These are phyloP conservation scores for Operophtera brumata DNA, from an alignment of 2,888 invertebrate genomes.

Conservation along the genomic window DNA sequence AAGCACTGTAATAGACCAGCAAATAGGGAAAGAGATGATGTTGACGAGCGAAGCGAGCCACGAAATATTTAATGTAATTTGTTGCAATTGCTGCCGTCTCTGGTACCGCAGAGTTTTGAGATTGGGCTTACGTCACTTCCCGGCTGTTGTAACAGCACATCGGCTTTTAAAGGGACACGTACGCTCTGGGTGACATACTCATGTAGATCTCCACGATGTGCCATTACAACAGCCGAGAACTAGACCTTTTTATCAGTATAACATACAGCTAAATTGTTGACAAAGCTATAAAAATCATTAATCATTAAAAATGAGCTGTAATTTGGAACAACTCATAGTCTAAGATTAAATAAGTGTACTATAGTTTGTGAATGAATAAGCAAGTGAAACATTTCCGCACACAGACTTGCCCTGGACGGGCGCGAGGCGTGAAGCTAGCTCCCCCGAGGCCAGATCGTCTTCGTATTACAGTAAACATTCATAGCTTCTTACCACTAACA, in stretches of 20 bases:
- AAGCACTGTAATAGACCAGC: no score
- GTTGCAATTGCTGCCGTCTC: no score
- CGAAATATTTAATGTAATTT: no score
- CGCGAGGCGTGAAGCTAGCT: constrained; percentile 71
- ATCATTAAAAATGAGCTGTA: background rate
- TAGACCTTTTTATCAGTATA: background rate
- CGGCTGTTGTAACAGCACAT: constrained; percentile 2
- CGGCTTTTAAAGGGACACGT: background rate
- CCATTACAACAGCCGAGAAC: background rate
- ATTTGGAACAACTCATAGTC: background rate
- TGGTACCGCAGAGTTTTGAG: background rate
- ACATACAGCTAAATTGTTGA: background rate
- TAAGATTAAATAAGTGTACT: background rate
- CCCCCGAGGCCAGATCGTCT: constrained; percentile 65
- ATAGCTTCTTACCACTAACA: constrained; percentile 22
- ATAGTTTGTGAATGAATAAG: constrained; percentile 33
- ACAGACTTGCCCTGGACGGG: constrained; percentile 76
- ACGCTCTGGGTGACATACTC: no score
- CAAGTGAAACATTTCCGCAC: constrained; percentile 61
- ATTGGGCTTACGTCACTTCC: background rate
- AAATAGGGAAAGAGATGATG: no score
- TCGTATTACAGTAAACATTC: constrained; percentile 68
- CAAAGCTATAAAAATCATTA: background rate
- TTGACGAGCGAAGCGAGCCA: no score
- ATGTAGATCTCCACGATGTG: no score